These are phyloP conservation scores for Mus pahari DNA, from an alignment of 2,113 vertebrate genomes.

Conservation along the genomic window DNA sequence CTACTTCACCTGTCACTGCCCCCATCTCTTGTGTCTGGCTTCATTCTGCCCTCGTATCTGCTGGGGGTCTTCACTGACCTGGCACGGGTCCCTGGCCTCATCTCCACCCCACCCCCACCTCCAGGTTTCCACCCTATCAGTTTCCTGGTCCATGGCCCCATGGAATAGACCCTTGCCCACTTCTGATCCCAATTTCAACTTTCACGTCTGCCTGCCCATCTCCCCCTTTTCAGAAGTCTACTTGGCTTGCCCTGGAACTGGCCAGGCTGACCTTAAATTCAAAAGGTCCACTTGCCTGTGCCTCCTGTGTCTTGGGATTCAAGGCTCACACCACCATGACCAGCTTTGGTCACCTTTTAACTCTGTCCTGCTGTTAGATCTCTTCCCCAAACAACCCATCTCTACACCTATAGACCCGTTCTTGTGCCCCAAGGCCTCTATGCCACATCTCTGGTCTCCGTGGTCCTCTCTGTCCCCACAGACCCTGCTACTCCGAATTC, in stretches of 20 bases:
- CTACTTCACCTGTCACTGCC: too few species aligned
- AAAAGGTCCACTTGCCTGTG: neutral
- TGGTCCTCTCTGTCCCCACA: neutral
- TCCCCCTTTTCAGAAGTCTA: neutral
- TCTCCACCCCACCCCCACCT: neutral
- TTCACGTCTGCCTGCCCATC: neutral
- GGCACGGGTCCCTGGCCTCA: neutral
- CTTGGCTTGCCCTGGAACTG: neutral
- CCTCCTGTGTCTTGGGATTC: neutral
- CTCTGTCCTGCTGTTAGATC: neutral
- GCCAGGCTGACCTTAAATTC: neutral
- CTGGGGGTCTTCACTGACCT: neutral
- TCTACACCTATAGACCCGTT: neutral
- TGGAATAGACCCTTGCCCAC: neutral
- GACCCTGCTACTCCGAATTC: neutral
- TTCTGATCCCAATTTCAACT: neutral
- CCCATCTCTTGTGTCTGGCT: too few species aligned
- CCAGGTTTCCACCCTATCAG: too few species aligned
- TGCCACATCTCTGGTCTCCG: too few species aligned
- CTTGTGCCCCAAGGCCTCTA: neutral
- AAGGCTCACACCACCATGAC: neutral
- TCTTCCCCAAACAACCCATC: neutral
- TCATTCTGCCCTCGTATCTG: neutral
- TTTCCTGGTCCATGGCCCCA: neutral
- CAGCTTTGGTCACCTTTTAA: neutral